Evolutionary conservation across 2,797 vertebrate genomes (phyloP).

Genomic region (Lacerta agilis): DNA sequence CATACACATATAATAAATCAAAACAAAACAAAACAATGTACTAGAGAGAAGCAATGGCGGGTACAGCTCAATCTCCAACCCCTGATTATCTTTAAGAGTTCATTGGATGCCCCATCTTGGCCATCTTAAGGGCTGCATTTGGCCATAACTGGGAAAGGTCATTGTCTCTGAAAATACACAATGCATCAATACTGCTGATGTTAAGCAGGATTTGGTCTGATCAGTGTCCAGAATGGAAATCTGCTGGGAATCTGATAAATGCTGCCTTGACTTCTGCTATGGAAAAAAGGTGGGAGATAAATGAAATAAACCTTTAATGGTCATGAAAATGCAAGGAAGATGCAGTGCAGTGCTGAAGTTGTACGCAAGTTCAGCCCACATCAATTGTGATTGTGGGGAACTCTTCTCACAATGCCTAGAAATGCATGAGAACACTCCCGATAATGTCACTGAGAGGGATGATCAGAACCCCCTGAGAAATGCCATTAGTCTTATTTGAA

Average conservation of each 20-base stretch:
- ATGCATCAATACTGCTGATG: neutral
- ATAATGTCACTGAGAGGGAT: neutral
- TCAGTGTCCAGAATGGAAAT: too few species aligned
- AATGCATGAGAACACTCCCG: neutral
- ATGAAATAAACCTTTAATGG: neutral
- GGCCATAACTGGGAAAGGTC: too few species aligned
- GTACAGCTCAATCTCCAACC: neutral
- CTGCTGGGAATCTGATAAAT: neutral
- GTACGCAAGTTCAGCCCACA: neutral
- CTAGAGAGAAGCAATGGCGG: neutral
- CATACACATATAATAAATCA: too few species aligned
- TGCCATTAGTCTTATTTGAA: neutral
- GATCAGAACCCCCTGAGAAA: neutral
- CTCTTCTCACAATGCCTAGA: neutral
- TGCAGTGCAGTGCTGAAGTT: neutral
- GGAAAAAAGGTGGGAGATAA: neutral
- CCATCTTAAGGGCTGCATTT: neutral
- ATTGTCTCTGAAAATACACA: neutral
- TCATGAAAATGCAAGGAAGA: neutral
- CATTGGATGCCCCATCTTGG: neutral
- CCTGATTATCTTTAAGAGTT: neutral
- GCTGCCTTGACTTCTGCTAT: too few species aligned
- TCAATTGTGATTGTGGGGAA: neutral
- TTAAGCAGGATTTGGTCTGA: neutral
- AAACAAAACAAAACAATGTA: neutral